These are phyloP conservation scores for Daphoenositta chrysoptera DNA, from an alignment of 2,113 vertebrate genomes.

Conservation along the genomic window DNA sequence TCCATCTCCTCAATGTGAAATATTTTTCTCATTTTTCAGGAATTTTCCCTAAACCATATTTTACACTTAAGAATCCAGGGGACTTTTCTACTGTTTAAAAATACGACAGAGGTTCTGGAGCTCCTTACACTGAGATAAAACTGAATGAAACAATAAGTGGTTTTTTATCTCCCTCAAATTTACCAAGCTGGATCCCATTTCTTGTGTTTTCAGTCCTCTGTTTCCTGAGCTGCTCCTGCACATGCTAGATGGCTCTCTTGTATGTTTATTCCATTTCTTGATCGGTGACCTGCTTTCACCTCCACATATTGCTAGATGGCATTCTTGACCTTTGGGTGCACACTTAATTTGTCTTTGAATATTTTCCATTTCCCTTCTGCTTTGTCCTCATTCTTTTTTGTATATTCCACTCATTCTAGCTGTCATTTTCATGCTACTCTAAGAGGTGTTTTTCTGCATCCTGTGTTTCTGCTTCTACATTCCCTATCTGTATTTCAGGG, in stretches of 20 bases:
- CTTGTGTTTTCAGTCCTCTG: neutral
- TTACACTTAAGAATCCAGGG: neutral
- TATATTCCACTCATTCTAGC: neutral
- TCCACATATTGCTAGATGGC: neutral
- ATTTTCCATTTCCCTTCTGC: conserved; percentile 17
- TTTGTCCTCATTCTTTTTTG: neutral
- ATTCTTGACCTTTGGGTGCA: conserved; percentile 15
- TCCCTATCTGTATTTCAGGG: neutral
- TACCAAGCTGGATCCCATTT: neutral
- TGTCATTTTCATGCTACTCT: neutral
- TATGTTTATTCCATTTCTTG: neutral
- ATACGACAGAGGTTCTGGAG: neutral
- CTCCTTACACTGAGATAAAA: neutral
- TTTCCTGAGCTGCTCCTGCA: neutral
- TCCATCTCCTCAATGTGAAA: neutral
- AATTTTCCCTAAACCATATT: neutral
- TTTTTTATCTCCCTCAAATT: neutral
- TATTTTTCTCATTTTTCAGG: neutral
- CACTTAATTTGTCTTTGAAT: conserved; percentile 28
- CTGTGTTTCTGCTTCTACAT: neutral
- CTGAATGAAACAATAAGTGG: neutral
- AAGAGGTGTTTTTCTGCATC: neutral
- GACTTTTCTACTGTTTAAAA: neutral
- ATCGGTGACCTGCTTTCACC: neutral
- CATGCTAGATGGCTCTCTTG: neutral